Conservation (phyloP, 2,113 vertebrate genomes). For the Ictalurus furcatus region DNA sequence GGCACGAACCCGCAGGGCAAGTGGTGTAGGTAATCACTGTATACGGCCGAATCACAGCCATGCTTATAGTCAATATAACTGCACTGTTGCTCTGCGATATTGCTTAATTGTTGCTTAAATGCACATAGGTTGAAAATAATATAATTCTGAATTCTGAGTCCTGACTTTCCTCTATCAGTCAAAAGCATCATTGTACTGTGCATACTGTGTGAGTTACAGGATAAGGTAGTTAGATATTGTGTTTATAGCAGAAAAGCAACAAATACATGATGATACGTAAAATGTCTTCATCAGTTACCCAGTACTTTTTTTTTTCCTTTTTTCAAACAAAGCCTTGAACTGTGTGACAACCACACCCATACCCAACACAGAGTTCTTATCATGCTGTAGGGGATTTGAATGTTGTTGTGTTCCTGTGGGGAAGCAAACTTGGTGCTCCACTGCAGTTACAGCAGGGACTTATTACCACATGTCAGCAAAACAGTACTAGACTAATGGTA, state of each 20-base stretch:
- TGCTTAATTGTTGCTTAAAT: neutral
- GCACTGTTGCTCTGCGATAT: neutral
- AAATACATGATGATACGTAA: neutral
- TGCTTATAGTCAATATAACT: neutral
- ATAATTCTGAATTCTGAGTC: neutral
- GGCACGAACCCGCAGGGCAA: neutral
- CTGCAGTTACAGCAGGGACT: conserved; percentile 37
- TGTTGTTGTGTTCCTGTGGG: conserved; percentile 14
- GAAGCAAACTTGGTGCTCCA: conserved; percentile 24
- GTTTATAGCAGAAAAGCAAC: neutral
- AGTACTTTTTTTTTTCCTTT: neutral
- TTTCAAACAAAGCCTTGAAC: conserved; percentile 18
- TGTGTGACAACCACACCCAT: conserved; percentile 8
- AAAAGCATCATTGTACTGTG: neutral
- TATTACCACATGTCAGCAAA: conserved; percentile 43
- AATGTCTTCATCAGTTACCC: neutral
- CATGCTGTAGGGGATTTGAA: neutral
- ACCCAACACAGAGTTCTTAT: neutral
- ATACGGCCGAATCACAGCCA: neutral
- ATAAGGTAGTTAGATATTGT: neutral
- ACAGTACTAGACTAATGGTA: conserved; percentile 33
- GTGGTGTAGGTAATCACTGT: neutral
- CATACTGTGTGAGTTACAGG: neutral
- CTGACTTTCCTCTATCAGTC: neutral
- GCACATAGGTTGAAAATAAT: neutral